Percentiles rank a stretch among this genome's conserved stretches.
Conservation (phyloP, 2,888 invertebrate species). For the Amblyteles armatorius region DNA sequence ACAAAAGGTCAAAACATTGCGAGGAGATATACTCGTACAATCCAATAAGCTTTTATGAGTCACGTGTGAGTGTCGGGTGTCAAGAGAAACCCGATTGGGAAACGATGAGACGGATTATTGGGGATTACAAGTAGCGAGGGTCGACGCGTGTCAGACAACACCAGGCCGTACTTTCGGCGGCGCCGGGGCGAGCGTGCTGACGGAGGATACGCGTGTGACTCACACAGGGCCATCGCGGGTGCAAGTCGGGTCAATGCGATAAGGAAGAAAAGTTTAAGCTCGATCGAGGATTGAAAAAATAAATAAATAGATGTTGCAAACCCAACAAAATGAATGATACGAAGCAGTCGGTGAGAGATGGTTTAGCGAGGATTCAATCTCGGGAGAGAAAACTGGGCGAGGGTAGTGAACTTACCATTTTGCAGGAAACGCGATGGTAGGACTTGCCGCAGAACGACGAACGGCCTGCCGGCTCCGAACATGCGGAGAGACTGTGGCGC, state of each 20-base stretch:
- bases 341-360: not conserved
- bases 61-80: slow-evolving; percentile 53
- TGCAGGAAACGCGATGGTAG: slow-evolving; percentile 69
- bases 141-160: slow-evolving; percentile 62
- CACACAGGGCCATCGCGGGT: slow-evolving; percentile 20
- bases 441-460: slow-evolving; percentile 66
- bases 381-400: slow-evolving; percentile 3
- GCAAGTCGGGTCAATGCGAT: not conserved
- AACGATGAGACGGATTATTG: slow-evolving; percentile 42
- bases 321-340: not conserved
- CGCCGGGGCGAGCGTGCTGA: slow-evolving; percentile 39
- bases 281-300: not conserved
- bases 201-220: slow-evolving; percentile 48
- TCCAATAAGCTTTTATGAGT: slow-evolving; percentile 26
- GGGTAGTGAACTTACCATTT: slow-evolving; percentile 78
- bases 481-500: slow-evolving; percentile 81
- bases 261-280: not conserved
- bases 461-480: slow-evolving; percentile 76
- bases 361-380: not conserved
- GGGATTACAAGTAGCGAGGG: slow-evolving; percentile 63
- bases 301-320: not conserved
- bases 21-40: not conserved
- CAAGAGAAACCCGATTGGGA: slow-evolving; percentile 51
- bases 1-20: slow-evolving; percentile 18
- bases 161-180: slow-evolving; percentile 21